A percentile compares a stretch with the other conserved stretches of the same genome.
phyloP scores from a whole-genome alignment of 2,888 invertebrate genomes.

The Eristalinus aeneus region DNA sequence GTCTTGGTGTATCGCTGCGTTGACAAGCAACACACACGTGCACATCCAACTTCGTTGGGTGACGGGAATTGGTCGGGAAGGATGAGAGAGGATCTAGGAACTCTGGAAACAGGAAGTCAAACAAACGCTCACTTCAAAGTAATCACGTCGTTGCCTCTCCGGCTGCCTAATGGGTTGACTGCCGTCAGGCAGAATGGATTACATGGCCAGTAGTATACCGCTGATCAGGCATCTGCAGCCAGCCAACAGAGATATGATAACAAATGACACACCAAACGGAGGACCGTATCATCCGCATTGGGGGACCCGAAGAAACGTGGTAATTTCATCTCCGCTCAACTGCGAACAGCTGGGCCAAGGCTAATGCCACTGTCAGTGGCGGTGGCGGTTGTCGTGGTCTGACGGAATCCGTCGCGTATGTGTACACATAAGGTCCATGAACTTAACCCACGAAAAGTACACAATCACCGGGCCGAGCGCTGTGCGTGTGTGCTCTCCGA shows the following conservation, averaged over 20 bases:
- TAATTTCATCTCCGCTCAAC: conserved; percentile 24
- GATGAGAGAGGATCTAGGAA: conserved; percentile 27
- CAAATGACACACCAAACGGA: conserved; percentile 27
- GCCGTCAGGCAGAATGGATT: background rate
- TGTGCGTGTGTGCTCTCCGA: background rate
- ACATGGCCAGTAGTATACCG: background rate
- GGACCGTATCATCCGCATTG: conserved; percentile 20
- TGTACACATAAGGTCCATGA: conserved; percentile 46
- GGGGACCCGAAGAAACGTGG: conserved; percentile 13
- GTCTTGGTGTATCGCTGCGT: conserved; percentile 19
- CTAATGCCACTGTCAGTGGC: conserved; percentile 13
- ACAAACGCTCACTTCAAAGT: conserved; percentile 60
- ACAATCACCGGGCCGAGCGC: background rate
- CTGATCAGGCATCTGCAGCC: background rate
- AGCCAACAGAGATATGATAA: conserved; percentile 12
- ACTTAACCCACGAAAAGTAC: conserved; percentile 62
- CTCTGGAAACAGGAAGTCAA: conserved; percentile 56
- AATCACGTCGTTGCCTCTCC: conserved; percentile 34
- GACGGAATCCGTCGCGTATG: background rate
- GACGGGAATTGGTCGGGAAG: conserved; percentile 28
- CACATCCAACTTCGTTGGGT: conserved; percentile 22
- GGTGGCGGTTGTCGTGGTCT: background rate
- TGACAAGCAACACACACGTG: conserved; percentile 13
- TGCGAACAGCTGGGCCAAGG: conserved; percentile 53
- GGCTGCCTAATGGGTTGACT: background rate